A percentile compares a stretch with the other conserved stretches of the same genome.
Evolutionary conservation across 2,888 invertebrate species (phyloP).

Genomic region (Cephus pygmeus): DNA sequence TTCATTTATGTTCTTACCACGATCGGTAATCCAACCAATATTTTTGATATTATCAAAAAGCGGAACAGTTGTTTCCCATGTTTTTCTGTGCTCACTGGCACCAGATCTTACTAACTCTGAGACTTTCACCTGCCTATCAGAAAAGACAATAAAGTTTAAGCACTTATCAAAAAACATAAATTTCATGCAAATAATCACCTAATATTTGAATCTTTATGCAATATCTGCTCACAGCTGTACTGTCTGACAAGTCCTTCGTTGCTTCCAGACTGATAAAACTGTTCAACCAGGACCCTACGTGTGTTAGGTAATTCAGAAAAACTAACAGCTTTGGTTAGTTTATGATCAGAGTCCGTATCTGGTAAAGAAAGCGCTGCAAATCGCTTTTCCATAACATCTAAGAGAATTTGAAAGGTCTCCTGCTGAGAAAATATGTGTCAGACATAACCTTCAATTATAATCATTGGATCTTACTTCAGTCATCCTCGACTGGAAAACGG

Average conservation of each 20-base stretch:
- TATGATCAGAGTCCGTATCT: slow-evolving; percentile 35
- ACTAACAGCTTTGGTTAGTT: slow-evolving; percentile 43
- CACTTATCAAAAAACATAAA: neutral
- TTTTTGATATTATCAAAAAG: slow-evolving; percentile 11
- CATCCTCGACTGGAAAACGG: slow-evolving; percentile 31
- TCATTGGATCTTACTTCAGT: slow-evolving; percentile 34
- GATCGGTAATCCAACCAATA: slow-evolving; percentile 18
- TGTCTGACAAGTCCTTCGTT: slow-evolving; percentile 41
- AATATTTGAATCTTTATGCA: slow-evolving; percentile 34
- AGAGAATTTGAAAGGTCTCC: slow-evolving; percentile 29
- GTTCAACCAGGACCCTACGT: slow-evolving; percentile 39
- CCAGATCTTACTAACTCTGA: slow-evolving; percentile 23
- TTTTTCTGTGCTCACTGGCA: slow-evolving; percentile 21
- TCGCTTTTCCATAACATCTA: slow-evolving; percentile 50
- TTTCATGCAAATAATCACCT: slow-evolving; percentile 34
- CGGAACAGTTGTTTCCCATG: slow-evolving; percentile 31
- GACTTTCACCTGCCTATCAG: slow-evolving; percentile 29
- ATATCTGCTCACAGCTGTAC: slow-evolving; percentile 52
- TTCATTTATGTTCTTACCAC: neutral
- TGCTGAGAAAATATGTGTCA: slow-evolving; percentile 18
- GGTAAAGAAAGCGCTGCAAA: slow-evolving; percentile 42
- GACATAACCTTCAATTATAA: slow-evolving; percentile 26
- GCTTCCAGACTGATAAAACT: slow-evolving; percentile 32
- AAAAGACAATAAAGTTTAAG: neutral
- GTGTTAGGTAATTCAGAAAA: slow-evolving; percentile 43